Conservation (phyloP, 2,888 invertebrate genomes). For the Ariolimax columbianus region DNA sequence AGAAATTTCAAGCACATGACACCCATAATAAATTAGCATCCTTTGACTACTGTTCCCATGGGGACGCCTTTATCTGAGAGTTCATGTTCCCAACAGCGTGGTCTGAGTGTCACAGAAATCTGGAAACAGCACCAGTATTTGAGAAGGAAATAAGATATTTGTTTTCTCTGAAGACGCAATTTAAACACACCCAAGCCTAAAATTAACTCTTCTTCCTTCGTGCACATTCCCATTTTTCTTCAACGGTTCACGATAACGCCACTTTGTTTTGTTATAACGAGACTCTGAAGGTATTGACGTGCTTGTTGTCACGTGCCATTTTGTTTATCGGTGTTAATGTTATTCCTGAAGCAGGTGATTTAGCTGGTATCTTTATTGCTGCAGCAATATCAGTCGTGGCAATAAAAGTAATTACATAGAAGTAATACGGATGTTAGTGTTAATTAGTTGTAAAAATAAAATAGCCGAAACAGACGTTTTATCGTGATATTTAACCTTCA, state of each 20-base stretch:
- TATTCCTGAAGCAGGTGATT: background rate
- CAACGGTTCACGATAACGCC: background rate
- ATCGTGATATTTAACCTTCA: too few species aligned
- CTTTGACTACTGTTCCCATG: background rate
- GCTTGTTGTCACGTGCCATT: background rate
- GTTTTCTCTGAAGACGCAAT: slow-evolving; percentile 18
- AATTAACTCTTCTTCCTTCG: slow-evolving; percentile 13
- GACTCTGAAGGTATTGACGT: background rate
- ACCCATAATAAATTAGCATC: background rate
- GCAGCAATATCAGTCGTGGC: background rate
- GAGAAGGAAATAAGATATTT: slow-evolving; percentile 21
- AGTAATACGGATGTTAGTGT: background rate
- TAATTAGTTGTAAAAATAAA: background rate
- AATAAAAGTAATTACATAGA: background rate
- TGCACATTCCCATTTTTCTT: background rate
- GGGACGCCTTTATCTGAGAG: background rate
- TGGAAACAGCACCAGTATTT: slow-evolving; percentile 9
- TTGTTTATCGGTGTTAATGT: background rate
- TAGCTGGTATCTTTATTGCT: background rate
- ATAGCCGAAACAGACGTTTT: too few species aligned
- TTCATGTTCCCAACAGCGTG: slow-evolving; percentile 11
- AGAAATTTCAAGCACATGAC: background rate
- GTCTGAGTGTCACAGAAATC: background rate
- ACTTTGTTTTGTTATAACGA: background rate
- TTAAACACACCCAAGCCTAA: slow-evolving; percentile 28